Evolutionary conservation across 1,140 invertebrate genomes (phyloP), one percentile per base, ranked within the genome.

Genomic region (Aphelinus atriplicis): DNA sequence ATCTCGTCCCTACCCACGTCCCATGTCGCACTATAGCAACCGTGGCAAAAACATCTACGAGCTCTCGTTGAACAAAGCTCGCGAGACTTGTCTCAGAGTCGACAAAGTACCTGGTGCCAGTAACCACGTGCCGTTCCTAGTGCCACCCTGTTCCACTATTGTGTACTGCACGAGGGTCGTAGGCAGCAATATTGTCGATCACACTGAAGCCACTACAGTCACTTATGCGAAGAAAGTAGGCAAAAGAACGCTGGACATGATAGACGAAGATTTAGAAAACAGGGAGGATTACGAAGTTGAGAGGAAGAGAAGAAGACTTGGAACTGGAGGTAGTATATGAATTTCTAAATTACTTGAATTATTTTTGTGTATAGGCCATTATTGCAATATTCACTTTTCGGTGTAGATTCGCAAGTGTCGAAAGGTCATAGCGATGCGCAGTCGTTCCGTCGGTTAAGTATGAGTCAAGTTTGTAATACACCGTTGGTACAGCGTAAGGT

Each of bases 101-200:
- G 83, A 84, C 1, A 80, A 76, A 48, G 71, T n/a, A 48, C 72
- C 56, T 61, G 75, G 42, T 57, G 75, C 53, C 50, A 73, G 4
- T 75, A 79, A 73, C 62, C 78, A 81, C 51, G 56, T 88, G n/a
- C 87, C 87, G 3, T 88, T 88, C 26, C 63, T 88, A 1, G 86
- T 81, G 7, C 84, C 86, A 3, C 87, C 87, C 0, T 85, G 84
- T 46, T 57, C 72, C 0, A 84, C 81, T 9, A 60, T 81, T 45
- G 26, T 55, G 7, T 76, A 47, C 47, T 71, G 63, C 7, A n/a
- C 69, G 2, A 53, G 51, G 26, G 50, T 47, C 10, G 26, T 45
- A 10, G 57, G 7, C 43, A 58, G 61, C 2, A 50, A 55, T 26
- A 64, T 0, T 9, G 0, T 45, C 80, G 1, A 75, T 72, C 3